phyloP scores from a whole-genome alignment of 2,888 invertebrate genomes.

The Tuta absoluta region DNA sequence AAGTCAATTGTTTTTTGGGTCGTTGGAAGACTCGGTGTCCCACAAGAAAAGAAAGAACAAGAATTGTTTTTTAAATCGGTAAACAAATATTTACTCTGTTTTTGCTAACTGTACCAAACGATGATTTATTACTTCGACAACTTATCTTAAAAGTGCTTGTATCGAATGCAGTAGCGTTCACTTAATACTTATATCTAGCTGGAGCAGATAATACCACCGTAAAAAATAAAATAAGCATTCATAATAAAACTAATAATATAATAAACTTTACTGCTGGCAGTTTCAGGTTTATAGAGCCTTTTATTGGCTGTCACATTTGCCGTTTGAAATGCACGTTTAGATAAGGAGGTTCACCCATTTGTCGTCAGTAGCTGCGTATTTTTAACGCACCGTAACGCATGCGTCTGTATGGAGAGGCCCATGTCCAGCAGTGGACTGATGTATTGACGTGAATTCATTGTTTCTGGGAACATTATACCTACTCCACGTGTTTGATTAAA shows the following conservation, averaged over 20 bases:
- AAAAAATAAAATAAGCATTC: background rate
- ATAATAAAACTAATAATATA: conserved; percentile 15
- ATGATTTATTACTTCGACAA: background rate
- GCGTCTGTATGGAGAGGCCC: too few species aligned
- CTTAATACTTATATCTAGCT: background rate
- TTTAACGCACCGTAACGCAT: too few species aligned
- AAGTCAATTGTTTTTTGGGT: too few species aligned
- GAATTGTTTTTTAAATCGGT: too few species aligned
- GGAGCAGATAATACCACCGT: conserved; percentile 9
- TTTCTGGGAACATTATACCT: too few species aligned
- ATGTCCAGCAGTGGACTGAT: too few species aligned
- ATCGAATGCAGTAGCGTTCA: conserved; percentile 6
- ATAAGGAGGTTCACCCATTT: background rate
- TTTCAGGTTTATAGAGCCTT: background rate
- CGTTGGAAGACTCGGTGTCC: too few species aligned
- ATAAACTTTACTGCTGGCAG: conserved; percentile 7
- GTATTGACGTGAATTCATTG: too few species aligned
- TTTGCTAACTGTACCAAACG: background rate
- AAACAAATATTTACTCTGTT: too few species aligned
- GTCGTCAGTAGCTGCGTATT: too few species aligned
- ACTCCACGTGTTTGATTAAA: too few species aligned
- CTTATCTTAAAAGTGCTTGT: conserved; percentile 3
- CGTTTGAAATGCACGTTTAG: background rate
- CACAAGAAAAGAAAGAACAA: too few species aligned
- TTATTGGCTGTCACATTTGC: background rate